phyloP scores from a whole-genome alignment of 1,140 invertebrate genomes.

The Drosophila pruinosa region DNA sequence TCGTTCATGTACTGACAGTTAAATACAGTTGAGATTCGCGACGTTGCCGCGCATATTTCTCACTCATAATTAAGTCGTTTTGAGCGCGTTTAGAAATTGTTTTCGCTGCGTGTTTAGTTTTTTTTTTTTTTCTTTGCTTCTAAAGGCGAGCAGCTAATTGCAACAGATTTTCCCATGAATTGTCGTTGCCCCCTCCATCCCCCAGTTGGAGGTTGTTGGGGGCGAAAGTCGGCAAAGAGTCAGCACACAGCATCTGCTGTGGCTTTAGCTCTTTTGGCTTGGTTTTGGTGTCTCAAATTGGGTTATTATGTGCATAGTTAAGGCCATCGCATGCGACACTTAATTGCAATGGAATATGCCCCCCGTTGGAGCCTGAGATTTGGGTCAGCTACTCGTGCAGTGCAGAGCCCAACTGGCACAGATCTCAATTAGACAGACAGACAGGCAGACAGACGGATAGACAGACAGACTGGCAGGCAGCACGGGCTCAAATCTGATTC shows the following conservation, averaged over 20 bases:
- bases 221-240: conserved; percentile 71
- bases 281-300: conserved; percentile 55
- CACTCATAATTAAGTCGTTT: conserved; percentile 80
- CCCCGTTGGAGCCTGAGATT: conserved; percentile 15
- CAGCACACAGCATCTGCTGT: neutral
- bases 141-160: conserved; percentile 73
- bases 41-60: conserved; percentile 75
- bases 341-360: conserved; percentile 65
- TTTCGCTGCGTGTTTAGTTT: conserved; percentile 78
- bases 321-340: conserved; percentile 70
- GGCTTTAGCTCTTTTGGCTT: neutral
- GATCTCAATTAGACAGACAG: neutral
- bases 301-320: conserved; percentile 81
- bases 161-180: conserved; percentile 75
- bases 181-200: neutral
- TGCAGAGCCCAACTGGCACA: conserved; percentile 16
- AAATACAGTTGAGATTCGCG: conserved; percentile 57
- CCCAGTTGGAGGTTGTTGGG: conserved; percentile 18
- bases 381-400: conserved; percentile 21
- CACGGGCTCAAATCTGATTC: conserved; percentile 46
- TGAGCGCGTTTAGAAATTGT: conserved; percentile 81
- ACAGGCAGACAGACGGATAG: neutral
- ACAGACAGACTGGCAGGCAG: neutral
- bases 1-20: conserved; percentile 43
- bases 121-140: conserved; percentile 16